Percentiles rank a stretch among this genome's conserved stretches.
phyloP scores from a whole-genome alignment of 2,113 vertebrate genomes.

The Crotophaga sulcirostris region DNA sequence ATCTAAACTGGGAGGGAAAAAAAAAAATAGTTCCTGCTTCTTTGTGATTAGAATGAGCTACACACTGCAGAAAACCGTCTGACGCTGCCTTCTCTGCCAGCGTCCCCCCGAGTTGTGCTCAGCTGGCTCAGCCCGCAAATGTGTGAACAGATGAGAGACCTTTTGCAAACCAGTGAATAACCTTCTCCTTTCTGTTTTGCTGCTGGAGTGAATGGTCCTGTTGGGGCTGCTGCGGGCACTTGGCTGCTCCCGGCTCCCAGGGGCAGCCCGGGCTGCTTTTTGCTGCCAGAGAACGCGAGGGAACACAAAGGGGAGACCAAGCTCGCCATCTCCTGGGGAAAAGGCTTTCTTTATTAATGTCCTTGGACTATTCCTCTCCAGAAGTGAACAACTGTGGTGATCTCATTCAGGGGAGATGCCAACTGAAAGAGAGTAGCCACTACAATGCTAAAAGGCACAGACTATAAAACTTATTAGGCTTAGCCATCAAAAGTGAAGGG shows the following conservation, averaged over 20 bases:
- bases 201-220: neutral
- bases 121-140: neutral
- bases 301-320: neutral
- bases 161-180: neutral
- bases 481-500: neutral
- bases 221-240: neutral
- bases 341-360: neutral
- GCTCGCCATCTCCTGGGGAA: slow-evolving; percentile 62
- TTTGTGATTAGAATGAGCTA: neutral
- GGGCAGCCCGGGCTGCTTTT: neutral
- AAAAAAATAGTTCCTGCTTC: neutral
- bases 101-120: neutral
- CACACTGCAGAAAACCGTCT: neutral
- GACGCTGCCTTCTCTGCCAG: neutral
- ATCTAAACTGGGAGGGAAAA: neutral
- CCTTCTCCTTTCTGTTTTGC: neutral
- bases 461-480: neutral
- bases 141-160: neutral
- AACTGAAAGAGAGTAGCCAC: neutral
- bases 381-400: neutral
- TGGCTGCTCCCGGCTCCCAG: neutral
- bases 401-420: neutral
- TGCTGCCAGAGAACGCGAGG: neutral
- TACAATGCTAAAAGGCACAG: neutral
- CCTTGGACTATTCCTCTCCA: neutral